phyloP scores from a whole-genome alignment of 2,797 vertebrate species.

The Discoglossus pictus region DNA sequence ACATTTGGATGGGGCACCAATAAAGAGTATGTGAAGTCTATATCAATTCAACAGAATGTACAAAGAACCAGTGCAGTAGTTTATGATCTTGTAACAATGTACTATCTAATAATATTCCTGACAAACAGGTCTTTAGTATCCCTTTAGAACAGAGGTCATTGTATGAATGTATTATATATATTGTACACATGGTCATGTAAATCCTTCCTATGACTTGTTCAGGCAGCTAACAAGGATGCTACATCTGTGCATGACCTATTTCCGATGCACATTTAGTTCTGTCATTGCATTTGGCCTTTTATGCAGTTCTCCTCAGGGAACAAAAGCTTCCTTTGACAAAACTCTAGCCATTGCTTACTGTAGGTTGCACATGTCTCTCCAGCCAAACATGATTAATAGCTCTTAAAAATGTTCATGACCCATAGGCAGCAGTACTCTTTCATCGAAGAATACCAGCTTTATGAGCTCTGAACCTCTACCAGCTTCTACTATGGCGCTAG shows the following conservation, averaged over 20 bases:
- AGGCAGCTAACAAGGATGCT: constrained; percentile 2
- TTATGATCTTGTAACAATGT: no score
- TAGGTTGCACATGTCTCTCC: constrained; percentile 64
- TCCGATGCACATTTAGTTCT: constrained; percentile 43
- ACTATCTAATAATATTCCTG: no score
- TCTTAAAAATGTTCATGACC: constrained; percentile 61
- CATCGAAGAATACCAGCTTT: constrained; percentile 65
- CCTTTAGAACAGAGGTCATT: not conserved
- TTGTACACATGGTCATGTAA: not conserved
- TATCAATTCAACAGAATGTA: no score
- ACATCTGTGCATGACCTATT: constrained; percentile 10
- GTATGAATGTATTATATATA: not conserved
- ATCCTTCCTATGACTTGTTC: not conserved
- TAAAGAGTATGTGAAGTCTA: no score
- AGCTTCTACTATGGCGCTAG: constrained; percentile 63
- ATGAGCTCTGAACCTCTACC: constrained; percentile 61
- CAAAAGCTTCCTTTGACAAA: constrained; percentile 64
- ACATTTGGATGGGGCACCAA: no score
- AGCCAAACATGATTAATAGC: constrained; percentile 69
- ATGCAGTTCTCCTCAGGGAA: constrained; percentile 64
- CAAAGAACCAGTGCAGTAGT: no score
- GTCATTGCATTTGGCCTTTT: constrained; percentile 60
- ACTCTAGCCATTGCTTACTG: constrained; percentile 62
- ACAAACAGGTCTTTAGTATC: no score
- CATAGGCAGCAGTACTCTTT: constrained; percentile 63